Conservation (phyloP, 2,113 vertebrate genomes). For the Arizona elegans region DNA sequence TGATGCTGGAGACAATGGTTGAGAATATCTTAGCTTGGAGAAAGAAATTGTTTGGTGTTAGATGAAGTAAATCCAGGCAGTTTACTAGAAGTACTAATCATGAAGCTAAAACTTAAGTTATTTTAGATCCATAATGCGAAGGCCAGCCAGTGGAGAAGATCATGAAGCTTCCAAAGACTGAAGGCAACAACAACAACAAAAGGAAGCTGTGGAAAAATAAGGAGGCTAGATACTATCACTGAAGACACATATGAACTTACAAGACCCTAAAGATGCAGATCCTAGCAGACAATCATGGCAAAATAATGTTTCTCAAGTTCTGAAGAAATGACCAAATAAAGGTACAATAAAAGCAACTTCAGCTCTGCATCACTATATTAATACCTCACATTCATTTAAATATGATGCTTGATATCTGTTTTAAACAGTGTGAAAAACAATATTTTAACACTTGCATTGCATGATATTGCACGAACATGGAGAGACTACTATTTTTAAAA, state of each 20-base stretch:
- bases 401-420: background rate
- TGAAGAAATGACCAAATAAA: background rate
- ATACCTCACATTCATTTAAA: background rate
- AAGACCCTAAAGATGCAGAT: background rate
- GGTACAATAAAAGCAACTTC: background rate
- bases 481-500: background rate
- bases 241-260: background rate
- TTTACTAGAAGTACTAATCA: background rate
- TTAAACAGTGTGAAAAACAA: background rate
- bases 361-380: background rate
- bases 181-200: background rate
- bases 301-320: background rate
- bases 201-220: background rate
- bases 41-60: background rate
- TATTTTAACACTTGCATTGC: slow-evolving; percentile 4
- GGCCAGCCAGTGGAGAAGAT: background rate
- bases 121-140: background rate
- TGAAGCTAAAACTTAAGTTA: background rate
- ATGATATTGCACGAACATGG: background rate
- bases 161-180: background rate
- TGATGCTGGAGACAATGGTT: background rate
- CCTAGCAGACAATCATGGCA: background rate
- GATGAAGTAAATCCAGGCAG: background rate
- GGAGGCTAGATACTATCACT: background rate
- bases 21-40: background rate